Evolutionary conservation across 2,888 invertebrate species (phyloP), one percentile per base, ranked within the genome.

Genomic region (Dynastes grantii): DNA sequence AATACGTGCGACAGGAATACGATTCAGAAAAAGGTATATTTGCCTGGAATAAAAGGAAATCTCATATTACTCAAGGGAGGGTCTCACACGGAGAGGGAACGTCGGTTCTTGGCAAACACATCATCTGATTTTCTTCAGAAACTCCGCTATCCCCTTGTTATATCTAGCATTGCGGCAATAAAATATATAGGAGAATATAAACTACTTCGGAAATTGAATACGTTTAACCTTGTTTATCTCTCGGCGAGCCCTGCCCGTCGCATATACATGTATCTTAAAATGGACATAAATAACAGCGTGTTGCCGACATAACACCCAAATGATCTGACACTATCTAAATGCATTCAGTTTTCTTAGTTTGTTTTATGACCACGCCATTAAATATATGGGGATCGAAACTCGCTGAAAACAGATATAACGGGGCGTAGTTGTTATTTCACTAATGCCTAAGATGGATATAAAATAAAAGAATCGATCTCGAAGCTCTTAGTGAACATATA

Each of bases 151-250:
- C 51, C 67, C 37, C 53, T 65, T 76, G 63, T 76, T 76, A 76
- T 64, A 67, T 67, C 76, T 67, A 55, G 64, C 53, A 76, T 63
- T 76, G 64, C 76, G 67, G 63, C 76, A 76, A 76, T 76, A 76
- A 76, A 64, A 76, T 76, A 76, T 71, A 77, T 71, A 77, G 63
- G 45, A 16, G 77, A 58, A 71, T 77, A 77, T 77, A 77, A 77
- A 77, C 77, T 77, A 71, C 77, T 70, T 77, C 71, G 77, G 71
- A 77, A 77, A 77, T 77, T 77, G 77, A 77, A 77, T 77, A 77
- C 70, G 71, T 64, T 77, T 77, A 77, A 77, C 77, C 77, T 71
- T 77, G 77, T 77, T 77, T 77, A 77, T 77, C 71, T 63, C 55
- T 55, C 58, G 58, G 32, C 58, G 70, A 29, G 70, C 37, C 55